Percentiles rank a stretch among this genome's conserved stretches.
These are phyloP conservation scores for Resseliella maxima DNA, from an alignment of 2,888 invertebrate species.

Conservation along the genomic window DNA sequence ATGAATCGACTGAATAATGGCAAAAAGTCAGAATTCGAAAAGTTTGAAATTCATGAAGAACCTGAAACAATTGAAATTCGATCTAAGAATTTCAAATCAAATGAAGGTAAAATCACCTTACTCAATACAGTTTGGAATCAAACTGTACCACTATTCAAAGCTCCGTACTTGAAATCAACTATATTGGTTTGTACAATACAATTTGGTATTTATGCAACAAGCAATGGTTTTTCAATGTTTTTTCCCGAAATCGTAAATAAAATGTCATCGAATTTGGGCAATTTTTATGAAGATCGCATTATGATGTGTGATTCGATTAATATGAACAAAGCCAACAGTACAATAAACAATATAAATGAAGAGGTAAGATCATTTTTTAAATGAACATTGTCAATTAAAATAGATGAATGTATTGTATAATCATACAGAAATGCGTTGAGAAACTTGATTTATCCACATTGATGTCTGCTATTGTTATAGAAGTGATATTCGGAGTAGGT, in stretches of 20 bases:
- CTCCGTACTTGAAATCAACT: neutral
- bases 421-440: conserved; percentile 60
- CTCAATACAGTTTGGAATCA: conserved; percentile 64
- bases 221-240: conserved; percentile 65
- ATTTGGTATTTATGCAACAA: conserved; percentile 64
- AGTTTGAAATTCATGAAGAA: conserved; percentile 21
- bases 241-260: conserved; percentile 65
- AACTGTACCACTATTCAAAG: conserved; percentile 58
- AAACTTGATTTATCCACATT: conserved; percentile 63
- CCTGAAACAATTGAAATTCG: conserved; percentile 53
- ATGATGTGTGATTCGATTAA: conserved; percentile 62
- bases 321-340: neutral
- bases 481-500: conserved; percentile 63
- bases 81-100: neutral
- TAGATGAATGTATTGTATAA: no score
- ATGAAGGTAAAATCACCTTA: conserved; percentile 59
- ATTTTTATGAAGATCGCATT: conserved; percentile 61
- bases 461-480: conserved; percentile 62
- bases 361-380: neutral
- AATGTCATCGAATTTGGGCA: conserved; percentile 62
- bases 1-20: conserved; percentile 63
- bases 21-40: conserved; percentile 60
- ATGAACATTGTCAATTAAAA: neutral
- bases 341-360: neutral
- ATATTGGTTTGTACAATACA: conserved; percentile 61